These are phyloP conservation scores for Eira barbara DNA, from an alignment of 2,113 vertebrate species.

Conservation along the genomic window DNA sequence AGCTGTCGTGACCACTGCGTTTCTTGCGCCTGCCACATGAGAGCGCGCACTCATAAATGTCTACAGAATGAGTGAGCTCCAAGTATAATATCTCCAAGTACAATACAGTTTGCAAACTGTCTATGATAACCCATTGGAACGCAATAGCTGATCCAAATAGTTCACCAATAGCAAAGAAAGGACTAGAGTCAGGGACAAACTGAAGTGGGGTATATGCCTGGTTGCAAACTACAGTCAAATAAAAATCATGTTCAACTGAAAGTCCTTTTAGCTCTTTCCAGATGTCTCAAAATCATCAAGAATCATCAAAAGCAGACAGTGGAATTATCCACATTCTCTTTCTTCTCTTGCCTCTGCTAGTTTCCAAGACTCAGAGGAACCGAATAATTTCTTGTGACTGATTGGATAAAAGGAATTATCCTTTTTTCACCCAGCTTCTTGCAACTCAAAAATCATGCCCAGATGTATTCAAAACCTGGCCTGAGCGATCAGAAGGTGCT, in stretches of 20 bases:
- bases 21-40: background rate
- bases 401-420: background rate
- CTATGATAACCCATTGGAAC: background rate
- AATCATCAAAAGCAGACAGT: background rate
- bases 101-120: background rate
- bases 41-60: background rate
- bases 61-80: conserved; percentile 1
- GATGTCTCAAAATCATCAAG: background rate
- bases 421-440: background rate
- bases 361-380: background rate
- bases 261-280: background rate
- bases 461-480: background rate
- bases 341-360: background rate
- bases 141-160: conserved; percentile 20
- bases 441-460: background rate
- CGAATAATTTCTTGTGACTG: background rate
- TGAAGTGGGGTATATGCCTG: background rate
- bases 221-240: background rate
- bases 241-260: background rate
- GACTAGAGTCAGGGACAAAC: background rate
- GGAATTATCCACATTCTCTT: background rate
- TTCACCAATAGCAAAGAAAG: background rate
- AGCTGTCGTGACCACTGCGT: background rate
- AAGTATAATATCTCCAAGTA: background rate
- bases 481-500: background rate